Evolutionary conservation across 2,888 invertebrate species (phyloP), one percentile per base, ranked within the genome.

Genomic region (Sesia bembeciformis): DNA sequence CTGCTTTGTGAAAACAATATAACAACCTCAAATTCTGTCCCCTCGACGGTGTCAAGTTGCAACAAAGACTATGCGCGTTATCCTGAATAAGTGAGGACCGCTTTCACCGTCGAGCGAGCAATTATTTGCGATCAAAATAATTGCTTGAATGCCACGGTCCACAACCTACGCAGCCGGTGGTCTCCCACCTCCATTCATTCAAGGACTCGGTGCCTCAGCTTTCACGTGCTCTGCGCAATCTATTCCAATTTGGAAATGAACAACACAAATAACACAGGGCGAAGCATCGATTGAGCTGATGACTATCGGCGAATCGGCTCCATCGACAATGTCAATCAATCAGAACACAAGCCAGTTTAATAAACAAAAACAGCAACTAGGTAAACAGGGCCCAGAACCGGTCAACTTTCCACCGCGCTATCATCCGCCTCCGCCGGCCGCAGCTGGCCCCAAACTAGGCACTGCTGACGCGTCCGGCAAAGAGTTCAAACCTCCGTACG

Each of bases 401-500:
- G 87, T 87, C 84, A 84, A 81, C 84, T 88, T 87, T 83, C 94
- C 94, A 70, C 95, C 95, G 68, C 92, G 94, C 62, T 95, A 95
- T 84, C 95, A 95, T 77, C 94, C 95, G 68, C 93, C 93, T 60
- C 94, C 94, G 63, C 91, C 92, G 74, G 94, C 94, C 63, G 90
- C 91, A 57, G 82, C 85, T 63, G 90, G 90, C 61, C 90, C 91
- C 59, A 93, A 93, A 59, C 92, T 92, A 71, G 84, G 92, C 65
- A 93, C 93, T 81, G 90, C 91, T 72, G 87, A 90, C 69, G 73
- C 90, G 65, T 72, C 90, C 68, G 76, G 76, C 63, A 86, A 86
- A 63, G 87, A 86, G 76, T 84, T 77, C 64, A 87, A 87, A 80
- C 82, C 76, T 61, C 80, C 83, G 60, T 85, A 81, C 74, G 69